A percentile compares a stretch with the other conserved stretches of the same genome.
Conservation (phyloP, 2,113 vertebrate species). For the Pavo muticus region DNA sequence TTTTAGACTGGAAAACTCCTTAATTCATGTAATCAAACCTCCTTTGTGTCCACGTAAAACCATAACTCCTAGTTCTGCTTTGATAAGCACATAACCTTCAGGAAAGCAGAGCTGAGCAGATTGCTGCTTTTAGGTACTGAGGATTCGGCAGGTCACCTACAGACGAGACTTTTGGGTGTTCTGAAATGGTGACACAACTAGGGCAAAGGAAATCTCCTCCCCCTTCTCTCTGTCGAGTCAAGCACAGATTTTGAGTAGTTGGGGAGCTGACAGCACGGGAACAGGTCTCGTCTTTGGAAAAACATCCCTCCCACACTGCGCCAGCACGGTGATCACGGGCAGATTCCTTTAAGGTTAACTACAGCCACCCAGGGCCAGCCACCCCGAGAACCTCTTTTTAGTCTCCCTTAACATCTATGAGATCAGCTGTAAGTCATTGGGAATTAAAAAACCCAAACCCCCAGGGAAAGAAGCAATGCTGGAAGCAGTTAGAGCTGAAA, state of each 20-base stretch:
- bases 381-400: background rate
- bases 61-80: background rate
- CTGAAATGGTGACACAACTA: background rate
- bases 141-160: background rate
- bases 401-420: background rate
- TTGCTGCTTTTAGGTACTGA: background rate
- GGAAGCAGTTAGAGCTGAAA: conserved; percentile 44
- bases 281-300: background rate
- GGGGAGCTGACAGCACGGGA: background rate
- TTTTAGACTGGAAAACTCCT: background rate
- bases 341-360: conserved; percentile 32
- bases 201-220: background rate
- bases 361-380: background rate
- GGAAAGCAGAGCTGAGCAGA: background rate
- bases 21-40: conserved; percentile 11
- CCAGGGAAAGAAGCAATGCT: background rate
- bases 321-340: background rate
- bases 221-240: background rate
- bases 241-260: background rate
- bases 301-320: background rate
- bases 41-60: background rate
- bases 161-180: background rate
- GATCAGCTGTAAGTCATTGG: background rate
- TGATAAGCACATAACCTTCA: background rate
- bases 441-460: background rate